Evolutionary conservation across 1,140 invertebrate genomes (phyloP), one percentile per base, ranked within the genome.

Genomic region (Nebria ingens): DNA sequence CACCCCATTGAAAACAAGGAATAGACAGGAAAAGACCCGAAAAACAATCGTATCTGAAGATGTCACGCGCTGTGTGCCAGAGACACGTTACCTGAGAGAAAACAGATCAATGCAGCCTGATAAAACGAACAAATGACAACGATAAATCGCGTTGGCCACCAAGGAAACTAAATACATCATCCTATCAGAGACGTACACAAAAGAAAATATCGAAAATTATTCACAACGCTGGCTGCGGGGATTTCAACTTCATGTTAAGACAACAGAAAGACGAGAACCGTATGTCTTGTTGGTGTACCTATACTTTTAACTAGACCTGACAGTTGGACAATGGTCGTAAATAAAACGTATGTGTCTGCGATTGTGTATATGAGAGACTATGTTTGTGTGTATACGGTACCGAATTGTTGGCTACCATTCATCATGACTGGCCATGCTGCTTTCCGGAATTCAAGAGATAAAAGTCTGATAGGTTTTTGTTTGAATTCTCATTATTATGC

Each of bases 41-140:
- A 45, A 45, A 45, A 45, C 40, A 45, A 45, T 45, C 17, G 40
- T 17, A 45, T 45, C 40, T 45, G 6, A 17, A 12, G 6, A 17
- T 45, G 40, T 45, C 40, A 45, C 40, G 40, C 17, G 40, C 15
- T n/a, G n/a, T n/a, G n/a, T n/a, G n/a, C n/a, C n/a, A n/a, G n/a
- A 17, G 3, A 45, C 40, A 45, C 40, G 6, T 45, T 45, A 45
- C 40, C 40, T 45, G 40, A 45, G 40, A 45, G 40, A 45, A 45
- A 45, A 17, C 9, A 45, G 40, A 45, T 45, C 40, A 45, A 9
- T 12, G 15, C 6, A 11, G 40, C 9, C 40, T 45, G 40, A 45
- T 45, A 45, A 45, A 45, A 45, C 40, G 17, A 45, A 45, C 40
- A 45, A 45, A 45, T 45, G 40, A 45, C 40, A 45, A 45, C 40